Conservation (phyloP, 2,888 invertebrate species). For the Opisthograptis luteolata region DNA sequence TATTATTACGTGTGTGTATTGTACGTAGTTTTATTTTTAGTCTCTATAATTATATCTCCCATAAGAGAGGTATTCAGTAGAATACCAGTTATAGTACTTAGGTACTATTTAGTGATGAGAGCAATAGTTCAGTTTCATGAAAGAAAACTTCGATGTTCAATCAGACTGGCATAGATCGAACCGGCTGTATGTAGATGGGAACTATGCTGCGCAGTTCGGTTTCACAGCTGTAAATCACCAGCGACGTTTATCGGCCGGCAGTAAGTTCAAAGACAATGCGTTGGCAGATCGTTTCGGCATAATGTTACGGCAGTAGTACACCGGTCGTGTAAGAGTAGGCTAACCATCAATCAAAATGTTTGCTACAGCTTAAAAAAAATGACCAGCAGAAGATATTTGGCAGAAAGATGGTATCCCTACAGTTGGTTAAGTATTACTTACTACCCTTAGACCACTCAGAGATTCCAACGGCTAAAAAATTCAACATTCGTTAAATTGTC, state of each 20-base stretch:
- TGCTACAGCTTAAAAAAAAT: neutral
- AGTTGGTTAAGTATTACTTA: too few relatives aligned
- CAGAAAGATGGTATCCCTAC: too few relatives aligned
- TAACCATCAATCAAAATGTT: neutral
- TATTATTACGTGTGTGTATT: too few relatives aligned
- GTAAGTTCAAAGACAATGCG: conserved; percentile 81
- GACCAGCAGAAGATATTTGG: too few relatives aligned
- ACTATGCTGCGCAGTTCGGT: conserved; percentile 30
- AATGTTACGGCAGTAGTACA: conserved; percentile 65
- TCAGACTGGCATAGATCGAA: neutral
- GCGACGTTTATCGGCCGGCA: conserved; percentile 72
- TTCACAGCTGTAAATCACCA: conserved; percentile 65
- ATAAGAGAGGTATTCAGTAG: too few relatives aligned
- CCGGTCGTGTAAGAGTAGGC: conserved; percentile 38
- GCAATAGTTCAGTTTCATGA: neutral
- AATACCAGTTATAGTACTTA: too few relatives aligned
- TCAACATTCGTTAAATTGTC: too few relatives aligned
- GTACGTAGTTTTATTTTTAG: too few relatives aligned
- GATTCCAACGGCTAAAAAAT: too few relatives aligned
- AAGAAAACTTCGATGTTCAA: neutral
- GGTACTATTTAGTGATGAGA: too few relatives aligned
- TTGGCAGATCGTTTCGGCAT: conserved; percentile 80
- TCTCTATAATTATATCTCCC: too few relatives aligned
- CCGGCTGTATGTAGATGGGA: neutral
- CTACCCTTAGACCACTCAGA: too few relatives aligned